These are phyloP conservation scores for Erebia ligea DNA, from an alignment of 2,888 invertebrate genomes.

Conservation along the genomic window DNA sequence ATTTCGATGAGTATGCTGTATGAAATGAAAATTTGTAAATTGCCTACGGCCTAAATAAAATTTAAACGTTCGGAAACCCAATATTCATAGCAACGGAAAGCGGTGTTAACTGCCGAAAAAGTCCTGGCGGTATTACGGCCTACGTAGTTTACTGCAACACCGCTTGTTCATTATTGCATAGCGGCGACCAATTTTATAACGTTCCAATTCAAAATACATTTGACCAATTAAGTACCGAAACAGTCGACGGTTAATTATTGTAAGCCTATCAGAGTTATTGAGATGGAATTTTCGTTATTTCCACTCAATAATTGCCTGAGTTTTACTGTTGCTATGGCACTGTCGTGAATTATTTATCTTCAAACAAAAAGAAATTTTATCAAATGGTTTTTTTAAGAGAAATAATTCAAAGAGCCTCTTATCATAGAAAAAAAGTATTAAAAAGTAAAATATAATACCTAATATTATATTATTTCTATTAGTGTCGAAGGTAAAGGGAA, in stretches of 20 bases:
- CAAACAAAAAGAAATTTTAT: background rate
- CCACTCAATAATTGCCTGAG: conserved; percentile 31
- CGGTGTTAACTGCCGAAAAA: conserved; percentile 69
- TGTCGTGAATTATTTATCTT: background rate
- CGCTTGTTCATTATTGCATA: conserved; percentile 75
- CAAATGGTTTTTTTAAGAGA: too few species aligned
- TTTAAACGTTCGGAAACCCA: background rate
- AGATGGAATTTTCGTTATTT: conserved; percentile 38
- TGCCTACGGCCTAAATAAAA: background rate
- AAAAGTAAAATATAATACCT: too few species aligned
- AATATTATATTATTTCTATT: too few species aligned
- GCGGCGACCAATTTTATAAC: conserved; percentile 70
- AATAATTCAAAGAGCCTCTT: too few species aligned
- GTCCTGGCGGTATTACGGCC: conserved; percentile 73
- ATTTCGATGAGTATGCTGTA: too few species aligned
- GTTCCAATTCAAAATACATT: conserved; percentile 70
- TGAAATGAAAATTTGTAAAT: background rate
- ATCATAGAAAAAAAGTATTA: too few species aligned
- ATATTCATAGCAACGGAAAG: conserved; percentile 11
- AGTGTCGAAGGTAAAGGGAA: too few species aligned
- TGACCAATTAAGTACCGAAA: conserved; percentile 68
- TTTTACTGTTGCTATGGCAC: conserved; percentile 22
- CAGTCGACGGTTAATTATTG: conserved; percentile 57
- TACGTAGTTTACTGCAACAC: conserved; percentile 73
- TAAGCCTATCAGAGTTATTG: conserved; percentile 50